Evolutionary conservation across 2,113 vertebrate genomes (phyloP).

Genomic region (Laticauda colubrina): DNA sequence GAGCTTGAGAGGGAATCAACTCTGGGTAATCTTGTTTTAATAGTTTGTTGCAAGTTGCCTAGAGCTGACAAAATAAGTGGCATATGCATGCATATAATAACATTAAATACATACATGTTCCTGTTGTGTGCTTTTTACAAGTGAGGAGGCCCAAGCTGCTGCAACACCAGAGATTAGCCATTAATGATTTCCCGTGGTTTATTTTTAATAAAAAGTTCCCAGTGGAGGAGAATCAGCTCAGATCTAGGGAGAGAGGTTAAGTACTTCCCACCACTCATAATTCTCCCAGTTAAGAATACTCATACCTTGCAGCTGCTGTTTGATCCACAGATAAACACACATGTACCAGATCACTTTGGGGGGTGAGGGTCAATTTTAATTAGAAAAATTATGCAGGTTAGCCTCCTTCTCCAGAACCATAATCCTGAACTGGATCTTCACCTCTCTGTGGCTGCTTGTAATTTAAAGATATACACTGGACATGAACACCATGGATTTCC

Average conservation of each 20-base stretch:
- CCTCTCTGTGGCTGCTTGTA: not conserved
- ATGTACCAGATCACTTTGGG: not conserved
- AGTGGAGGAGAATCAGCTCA: not conserved
- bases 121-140: not conserved
- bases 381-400: not conserved
- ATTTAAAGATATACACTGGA: not conserved
- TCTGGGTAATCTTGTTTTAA: not conserved
- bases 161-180: not conserved
- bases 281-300: not conserved
- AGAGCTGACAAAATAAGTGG: not conserved
- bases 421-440: not conserved
- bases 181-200: not conserved
- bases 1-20: not conserved
- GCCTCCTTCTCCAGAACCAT: not conserved
- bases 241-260: not conserved
- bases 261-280: not conserved
- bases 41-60: not conserved
- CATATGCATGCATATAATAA: not conserved
- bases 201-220: not conserved
- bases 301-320: not conserved
- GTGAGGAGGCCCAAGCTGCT: not conserved
- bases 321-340: not conserved
- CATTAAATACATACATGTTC: not conserved
- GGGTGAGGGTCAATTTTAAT: not conserved
- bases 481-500: constrained; percentile 19